These are phyloP conservation scores for Sialia sialis DNA, from an alignment of 2,113 vertebrate genomes.

Conservation along the genomic window DNA sequence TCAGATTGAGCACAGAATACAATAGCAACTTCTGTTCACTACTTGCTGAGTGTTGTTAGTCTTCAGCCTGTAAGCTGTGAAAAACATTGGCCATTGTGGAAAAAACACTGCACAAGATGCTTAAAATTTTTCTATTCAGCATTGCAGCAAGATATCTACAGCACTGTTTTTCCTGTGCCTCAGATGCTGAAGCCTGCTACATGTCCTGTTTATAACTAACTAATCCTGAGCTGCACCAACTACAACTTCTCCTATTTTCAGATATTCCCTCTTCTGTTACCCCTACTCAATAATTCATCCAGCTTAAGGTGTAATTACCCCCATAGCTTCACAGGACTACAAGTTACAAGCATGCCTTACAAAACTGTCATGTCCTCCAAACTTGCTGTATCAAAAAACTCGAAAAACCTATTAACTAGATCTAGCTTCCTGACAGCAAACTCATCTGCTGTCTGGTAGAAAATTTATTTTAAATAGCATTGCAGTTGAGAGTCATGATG, in stretches of 20 bases:
- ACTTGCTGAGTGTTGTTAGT: not conserved
- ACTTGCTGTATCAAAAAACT: not conserved
- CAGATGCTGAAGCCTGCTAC: not conserved
- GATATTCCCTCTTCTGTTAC: not conserved
- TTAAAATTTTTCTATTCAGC: not conserved
- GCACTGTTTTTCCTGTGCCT: not conserved
- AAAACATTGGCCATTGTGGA: not conserved
- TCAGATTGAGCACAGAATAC: accelerated
- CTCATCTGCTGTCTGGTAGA: not conserved
- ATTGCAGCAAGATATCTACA: not conserved
- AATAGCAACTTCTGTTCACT: accelerated
- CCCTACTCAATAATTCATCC: not conserved
- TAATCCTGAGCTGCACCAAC: not conserved
- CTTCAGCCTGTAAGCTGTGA: not conserved
- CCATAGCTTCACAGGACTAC: not conserved
- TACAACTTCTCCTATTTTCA: not conserved
- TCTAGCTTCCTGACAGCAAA: not conserved
- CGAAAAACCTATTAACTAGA: not conserved
- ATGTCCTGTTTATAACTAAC: not conserved
- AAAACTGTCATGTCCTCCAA: not conserved
- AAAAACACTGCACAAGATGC: not conserved
- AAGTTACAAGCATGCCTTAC: not conserved
- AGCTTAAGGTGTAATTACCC: not conserved
- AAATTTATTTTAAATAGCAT: constrained; percentile 15
- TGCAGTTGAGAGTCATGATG: not conserved